Conservation (phyloP, 2,113 vertebrate species). For the Megaleporinus macrocephalus region DNA sequence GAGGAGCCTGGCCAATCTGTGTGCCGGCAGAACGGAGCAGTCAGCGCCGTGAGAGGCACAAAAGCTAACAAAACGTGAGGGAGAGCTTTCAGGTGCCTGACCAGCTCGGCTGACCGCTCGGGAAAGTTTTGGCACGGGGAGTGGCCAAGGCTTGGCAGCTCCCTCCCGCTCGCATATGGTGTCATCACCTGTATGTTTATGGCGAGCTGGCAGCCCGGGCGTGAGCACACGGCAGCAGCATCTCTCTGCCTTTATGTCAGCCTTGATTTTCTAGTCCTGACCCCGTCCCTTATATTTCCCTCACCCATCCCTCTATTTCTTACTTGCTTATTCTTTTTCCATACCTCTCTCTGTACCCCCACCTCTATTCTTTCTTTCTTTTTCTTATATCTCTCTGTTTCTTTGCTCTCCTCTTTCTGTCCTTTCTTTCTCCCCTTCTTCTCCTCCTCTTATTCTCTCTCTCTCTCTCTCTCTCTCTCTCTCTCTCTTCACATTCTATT, state of each 20-base stretch:
- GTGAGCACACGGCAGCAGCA: slow-evolving; percentile 70
- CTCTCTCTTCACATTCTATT: slow-evolving; percentile 35
- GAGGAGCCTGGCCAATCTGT: not conserved
- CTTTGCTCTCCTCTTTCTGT: not conserved
- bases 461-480: slow-evolving; percentile 12
- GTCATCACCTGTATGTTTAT: slow-evolving; percentile 75
- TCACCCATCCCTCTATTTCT: not conserved
- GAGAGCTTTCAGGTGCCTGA: slow-evolving; percentile 31
- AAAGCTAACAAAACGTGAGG: slow-evolving; percentile 14
- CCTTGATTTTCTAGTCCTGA: slow-evolving; percentile 48
- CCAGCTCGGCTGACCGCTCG: slow-evolving; percentile 13
- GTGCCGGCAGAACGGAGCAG: not conserved
- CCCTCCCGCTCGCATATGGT: slow-evolving; percentile 73
- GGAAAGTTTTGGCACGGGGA: slow-evolving; percentile 46
- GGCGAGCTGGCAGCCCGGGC: slow-evolving; percentile 66
- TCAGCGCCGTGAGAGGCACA: not conserved
- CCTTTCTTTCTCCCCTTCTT: slow-evolving; percentile 11
- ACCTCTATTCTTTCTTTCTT: not conserved
- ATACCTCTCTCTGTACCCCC: not conserved
- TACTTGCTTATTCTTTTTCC: not conserved
- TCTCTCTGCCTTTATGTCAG: slow-evolving; percentile 57
- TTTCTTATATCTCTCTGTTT: slow-evolving; percentile 1
- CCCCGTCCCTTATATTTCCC: not conserved
- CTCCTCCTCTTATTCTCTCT: not conserved
- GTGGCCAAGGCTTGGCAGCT: slow-evolving; percentile 60